A percentile compares a stretch with the other conserved stretches of the same genome.
Evolutionary conservation across 2,797 vertebrate genomes (phyloP).

Genomic region (Sebastes oblongus): DNA sequence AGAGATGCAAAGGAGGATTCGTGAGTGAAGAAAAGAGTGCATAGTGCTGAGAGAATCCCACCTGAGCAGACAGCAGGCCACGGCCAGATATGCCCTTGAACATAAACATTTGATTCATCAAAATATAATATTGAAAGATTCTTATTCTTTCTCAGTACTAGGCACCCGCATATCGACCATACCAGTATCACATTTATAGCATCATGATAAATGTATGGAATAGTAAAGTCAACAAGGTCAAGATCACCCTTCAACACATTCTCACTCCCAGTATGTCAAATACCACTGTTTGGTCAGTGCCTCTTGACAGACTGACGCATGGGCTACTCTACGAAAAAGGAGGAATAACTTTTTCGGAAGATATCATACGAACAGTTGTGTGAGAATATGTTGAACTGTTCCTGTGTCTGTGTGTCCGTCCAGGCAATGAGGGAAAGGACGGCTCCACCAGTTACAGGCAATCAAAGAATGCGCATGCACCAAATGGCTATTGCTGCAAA

Average conservation of each 20-base stretch:
- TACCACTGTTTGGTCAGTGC: no score
- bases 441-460: no score
- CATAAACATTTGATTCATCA: background rate
- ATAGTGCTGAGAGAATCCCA: background rate
- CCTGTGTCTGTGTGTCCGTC: no score
- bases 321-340: no score
- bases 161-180: background rate
- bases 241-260: background rate
- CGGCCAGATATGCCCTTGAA: background rate
- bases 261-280: no score
- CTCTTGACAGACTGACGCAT: no score
- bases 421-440: no score
- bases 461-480: no score
- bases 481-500: no score
- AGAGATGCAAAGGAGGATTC: background rate
- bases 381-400: no score
- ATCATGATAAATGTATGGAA: background rate
- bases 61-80: background rate
- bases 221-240: background rate
- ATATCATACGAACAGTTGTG: no score
- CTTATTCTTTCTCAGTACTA: background rate
- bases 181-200: background rate
- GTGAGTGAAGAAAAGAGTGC: background rate
- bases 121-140: background rate
- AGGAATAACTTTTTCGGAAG: no score